Percentiles rank a stretch among this genome's conserved stretches.
These are phyloP conservation scores for Zaprionus ghesquierei DNA, from an alignment of 1,140 invertebrate genomes.

Conservation along the genomic window DNA sequence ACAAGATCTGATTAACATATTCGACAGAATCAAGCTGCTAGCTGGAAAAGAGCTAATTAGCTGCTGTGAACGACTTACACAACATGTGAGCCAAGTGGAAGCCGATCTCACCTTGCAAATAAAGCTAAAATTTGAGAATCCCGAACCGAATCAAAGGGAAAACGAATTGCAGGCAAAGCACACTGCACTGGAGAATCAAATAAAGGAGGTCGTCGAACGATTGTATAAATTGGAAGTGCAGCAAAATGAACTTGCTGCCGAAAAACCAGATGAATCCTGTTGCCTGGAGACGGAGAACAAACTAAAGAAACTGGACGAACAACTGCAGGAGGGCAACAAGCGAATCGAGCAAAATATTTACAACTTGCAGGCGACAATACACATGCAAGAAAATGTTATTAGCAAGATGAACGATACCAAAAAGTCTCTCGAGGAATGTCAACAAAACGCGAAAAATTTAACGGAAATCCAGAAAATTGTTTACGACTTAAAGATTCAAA, in stretches of 20 bases:
- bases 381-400: neutral
- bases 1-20: constrained; percentile 34
- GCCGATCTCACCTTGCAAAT: neutral
- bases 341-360: neutral
- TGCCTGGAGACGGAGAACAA: neutral
- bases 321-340: neutral
- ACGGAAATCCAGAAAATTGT: neutral
- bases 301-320: neutral
- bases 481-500: neutral
- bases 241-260: neutral
- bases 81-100: constrained; percentile 13
- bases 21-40: constrained; percentile 12
- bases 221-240: neutral
- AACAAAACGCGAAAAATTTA: neutral
- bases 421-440: neutral
- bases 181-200: neutral
- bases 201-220: neutral
- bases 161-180: neutral
- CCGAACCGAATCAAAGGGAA: neutral
- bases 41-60: neutral
- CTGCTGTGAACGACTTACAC: constrained; percentile 34
- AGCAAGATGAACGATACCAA: neutral
- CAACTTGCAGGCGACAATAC: neutral
- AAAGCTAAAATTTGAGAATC: neutral
- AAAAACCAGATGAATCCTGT: neutral